Evolutionary conservation across 1,140 invertebrate species (phyloP).

Genomic region (Ctenoplectra terminalis): DNA sequence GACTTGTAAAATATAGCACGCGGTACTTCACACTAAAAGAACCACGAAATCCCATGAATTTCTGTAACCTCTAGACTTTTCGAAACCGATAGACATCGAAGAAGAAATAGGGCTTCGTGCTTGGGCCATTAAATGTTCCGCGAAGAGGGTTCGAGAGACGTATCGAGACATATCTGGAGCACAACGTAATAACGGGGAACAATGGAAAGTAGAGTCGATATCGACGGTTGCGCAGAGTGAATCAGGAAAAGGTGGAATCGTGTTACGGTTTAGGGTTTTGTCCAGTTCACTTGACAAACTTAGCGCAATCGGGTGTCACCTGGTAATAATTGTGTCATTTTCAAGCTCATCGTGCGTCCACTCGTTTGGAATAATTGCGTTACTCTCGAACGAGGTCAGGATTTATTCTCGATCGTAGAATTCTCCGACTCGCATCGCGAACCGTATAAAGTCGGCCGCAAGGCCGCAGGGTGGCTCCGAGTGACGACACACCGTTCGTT

Average conservation of each 20-base stretch:
- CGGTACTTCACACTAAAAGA: not conserved
- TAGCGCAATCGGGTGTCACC: slow-evolving; percentile 44
- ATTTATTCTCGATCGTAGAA: slow-evolving; percentile 44
- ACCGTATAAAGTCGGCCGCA: slow-evolving; percentile 53
- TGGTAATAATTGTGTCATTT: slow-evolving; percentile 64
- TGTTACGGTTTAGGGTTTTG: not conserved
- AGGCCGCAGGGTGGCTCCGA: slow-evolving; percentile 36
- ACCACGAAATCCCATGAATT: not conserved
- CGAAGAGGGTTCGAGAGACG: not conserved
- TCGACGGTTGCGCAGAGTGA: too few species aligned
- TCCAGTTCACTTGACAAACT: not conserved
- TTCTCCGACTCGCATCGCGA: slow-evolving; percentile 20
- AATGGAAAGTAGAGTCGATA: not conserved
- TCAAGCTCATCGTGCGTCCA: slow-evolving; percentile 62
- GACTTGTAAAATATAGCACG: too few species aligned
- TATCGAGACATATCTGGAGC: not conserved
- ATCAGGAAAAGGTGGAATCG: slow-evolving; percentile 28
- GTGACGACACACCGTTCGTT: slow-evolving; percentile 35
- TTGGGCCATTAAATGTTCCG: not conserved
- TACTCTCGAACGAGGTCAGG: slow-evolving; percentile 44
- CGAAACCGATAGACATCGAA: not conserved
- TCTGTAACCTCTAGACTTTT: not conserved
- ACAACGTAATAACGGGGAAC: not conserved
- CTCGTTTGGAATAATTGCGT: slow-evolving; percentile 47
- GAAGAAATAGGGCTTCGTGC: not conserved